Evolutionary conservation across 2,888 invertebrate genomes (phyloP).

Genomic region (Chirona hameri): DNA sequence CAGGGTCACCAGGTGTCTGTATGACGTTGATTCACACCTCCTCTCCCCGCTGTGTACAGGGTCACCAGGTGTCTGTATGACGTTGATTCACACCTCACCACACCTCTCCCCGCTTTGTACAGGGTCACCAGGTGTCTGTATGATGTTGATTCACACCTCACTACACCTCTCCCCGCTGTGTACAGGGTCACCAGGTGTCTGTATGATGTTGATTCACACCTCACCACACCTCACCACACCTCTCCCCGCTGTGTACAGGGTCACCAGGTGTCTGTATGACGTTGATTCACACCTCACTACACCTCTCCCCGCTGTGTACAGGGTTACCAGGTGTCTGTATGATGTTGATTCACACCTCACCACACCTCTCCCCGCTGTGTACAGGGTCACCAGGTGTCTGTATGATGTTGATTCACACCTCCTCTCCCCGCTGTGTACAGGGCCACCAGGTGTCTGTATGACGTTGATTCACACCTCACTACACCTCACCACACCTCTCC

Average conservation of each 20-base stretch:
- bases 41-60: neutral
- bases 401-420: conserved; percentile 33
- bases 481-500: neutral
- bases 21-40: conserved; percentile 32
- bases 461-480: conserved; percentile 33
- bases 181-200: conserved; percentile 35
- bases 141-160: conserved; percentile 31
- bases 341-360: conserved; percentile 30
- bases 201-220: conserved; percentile 35
- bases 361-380: too few relatives aligned
- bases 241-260: neutral
- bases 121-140: conserved; percentile 36
- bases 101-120: neutral
- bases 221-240: neutral
- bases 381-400: conserved; percentile 35
- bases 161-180: too few relatives aligned
- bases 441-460: conserved; percentile 37
- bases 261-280: conserved; percentile 38
- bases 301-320: neutral
- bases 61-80: conserved; percentile 38
- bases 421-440: neutral
- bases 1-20: conserved; percentile 36
- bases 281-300: neutral
- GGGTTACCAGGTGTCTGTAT: conserved; percentile 36
- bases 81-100: neutral